Percentiles rank a stretch among this genome's conserved stretches.
Evolutionary conservation across 2,888 invertebrate genomes (phyloP).

Genomic region (Nephrotoma appendiculata): DNA sequence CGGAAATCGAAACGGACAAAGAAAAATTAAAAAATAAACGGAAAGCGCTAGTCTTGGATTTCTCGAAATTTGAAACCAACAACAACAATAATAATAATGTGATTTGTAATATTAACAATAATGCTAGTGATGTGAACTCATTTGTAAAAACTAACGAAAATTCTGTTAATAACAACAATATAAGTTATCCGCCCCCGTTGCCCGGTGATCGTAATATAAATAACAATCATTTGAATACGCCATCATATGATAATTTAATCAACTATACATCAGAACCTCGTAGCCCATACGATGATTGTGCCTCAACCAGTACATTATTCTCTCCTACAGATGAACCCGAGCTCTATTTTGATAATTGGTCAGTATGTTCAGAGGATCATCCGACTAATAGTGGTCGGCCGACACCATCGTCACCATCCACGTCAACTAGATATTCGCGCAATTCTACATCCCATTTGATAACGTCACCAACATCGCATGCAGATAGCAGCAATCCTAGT

Average conservation of each 20-base stretch:
- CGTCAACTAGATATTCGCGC: constrained; percentile 28
- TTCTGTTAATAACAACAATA: neutral
- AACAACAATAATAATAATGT: constrained; percentile 13
- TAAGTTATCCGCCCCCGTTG: constrained; percentile 9
- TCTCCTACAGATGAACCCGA: constrained; percentile 44
- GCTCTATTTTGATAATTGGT: constrained; percentile 48
- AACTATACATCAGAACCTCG: constrained; percentile 31
- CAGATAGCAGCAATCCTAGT: constrained; percentile 33
- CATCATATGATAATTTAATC: constrained; percentile 28
- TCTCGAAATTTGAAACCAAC: constrained; percentile 35
- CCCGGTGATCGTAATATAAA: constrained; percentile 5
- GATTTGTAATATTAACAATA: constrained; percentile 1
- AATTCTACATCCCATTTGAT: constrained; percentile 28
- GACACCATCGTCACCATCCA: constrained; percentile 25
- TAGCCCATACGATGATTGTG: constrained; percentile 31
- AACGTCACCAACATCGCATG: constrained; percentile 21
- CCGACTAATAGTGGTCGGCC: constrained; percentile 10
- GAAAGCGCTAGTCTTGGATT: constrained; percentile 45
- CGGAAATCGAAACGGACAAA: constrained; percentile 21
- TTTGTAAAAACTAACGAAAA: neutral
- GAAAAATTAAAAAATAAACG: constrained; percentile 27
- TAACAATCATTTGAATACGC: constrained; percentile 15
- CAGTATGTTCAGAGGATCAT: constrained; percentile 43
- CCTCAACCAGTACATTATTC: constrained; percentile 33
- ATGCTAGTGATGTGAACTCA: neutral